These are phyloP conservation scores for Boulengeromyrus knoepffleri DNA, from an alignment of 2,113 vertebrate genomes.

Conservation along the genomic window DNA sequence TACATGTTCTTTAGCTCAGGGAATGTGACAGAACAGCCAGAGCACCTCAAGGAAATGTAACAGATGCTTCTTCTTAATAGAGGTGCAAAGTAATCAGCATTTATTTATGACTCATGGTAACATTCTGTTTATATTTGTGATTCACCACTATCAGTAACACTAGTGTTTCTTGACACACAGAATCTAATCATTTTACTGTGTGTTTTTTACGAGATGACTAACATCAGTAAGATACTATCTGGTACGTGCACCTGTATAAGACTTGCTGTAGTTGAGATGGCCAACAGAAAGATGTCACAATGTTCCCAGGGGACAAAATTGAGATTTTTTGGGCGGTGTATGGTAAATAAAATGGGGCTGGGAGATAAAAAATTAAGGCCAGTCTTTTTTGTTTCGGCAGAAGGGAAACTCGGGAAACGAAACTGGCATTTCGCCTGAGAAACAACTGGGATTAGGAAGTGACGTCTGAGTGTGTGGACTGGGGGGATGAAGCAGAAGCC, in stretches of 20 bases:
- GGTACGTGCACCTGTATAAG: background rate
- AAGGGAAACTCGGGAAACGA: background rate
- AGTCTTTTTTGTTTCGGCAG: background rate
- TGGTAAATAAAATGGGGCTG: background rate
- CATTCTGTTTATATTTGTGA: background rate
- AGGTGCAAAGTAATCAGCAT: background rate
- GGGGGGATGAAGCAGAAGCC: background rate
- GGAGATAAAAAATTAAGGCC: background rate
- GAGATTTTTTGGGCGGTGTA: background rate
- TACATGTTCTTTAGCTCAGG: background rate
- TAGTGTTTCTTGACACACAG: background rate
- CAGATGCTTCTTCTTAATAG: background rate
- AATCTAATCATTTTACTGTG: background rate
- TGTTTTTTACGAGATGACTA: background rate
- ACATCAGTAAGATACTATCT: background rate
- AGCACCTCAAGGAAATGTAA: background rate
- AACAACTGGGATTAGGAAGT: background rate
- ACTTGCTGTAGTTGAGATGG: background rate
- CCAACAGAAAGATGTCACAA: background rate
- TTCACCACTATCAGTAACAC: background rate
- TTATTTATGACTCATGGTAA: background rate
- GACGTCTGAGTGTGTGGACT: background rate
- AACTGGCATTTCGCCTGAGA: background rate
- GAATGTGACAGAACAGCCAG: background rate
- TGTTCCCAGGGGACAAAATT: background rate